Evolutionary conservation across 2,113 vertebrate species (phyloP).

Genomic region (Setophaga petechia): DNA sequence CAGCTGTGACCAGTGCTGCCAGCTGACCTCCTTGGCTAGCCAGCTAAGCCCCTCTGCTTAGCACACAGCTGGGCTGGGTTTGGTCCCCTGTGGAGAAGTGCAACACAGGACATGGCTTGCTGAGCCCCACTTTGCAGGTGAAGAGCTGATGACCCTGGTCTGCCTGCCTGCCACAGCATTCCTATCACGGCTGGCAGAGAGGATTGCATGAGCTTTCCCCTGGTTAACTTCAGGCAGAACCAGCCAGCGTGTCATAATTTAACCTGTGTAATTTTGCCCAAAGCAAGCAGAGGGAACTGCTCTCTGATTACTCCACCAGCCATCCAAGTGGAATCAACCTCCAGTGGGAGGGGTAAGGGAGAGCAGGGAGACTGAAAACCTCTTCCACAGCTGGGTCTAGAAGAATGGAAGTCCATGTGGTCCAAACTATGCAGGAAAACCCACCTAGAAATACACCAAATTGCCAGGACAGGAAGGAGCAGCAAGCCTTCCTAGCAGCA

Average conservation of each 20-base stretch:
- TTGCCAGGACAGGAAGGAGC: not conserved
- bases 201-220: not conserved
- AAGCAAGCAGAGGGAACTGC: not conserved
- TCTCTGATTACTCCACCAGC: not conserved
- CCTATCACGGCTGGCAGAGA: not conserved
- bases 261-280: not conserved
- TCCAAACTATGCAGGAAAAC: not conserved
- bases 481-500: not conserved
- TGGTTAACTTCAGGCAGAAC: not conserved
- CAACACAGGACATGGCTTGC: not conserved
- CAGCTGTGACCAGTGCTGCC: not conserved
- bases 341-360: not conserved
- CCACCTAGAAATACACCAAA: not conserved
- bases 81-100: not conserved
- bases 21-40: not conserved
- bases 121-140: not conserved
- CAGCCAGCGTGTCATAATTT: not conserved
- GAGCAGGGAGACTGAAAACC: not conserved
- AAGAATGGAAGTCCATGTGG: not conserved
- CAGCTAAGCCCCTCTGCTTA: not conserved
- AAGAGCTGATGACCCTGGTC: not conserved
- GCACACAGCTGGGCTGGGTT: not conserved
- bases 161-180: not conserved
- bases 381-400: not conserved
- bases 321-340: not conserved